Conservation (phyloP, 2,797 vertebrate species). For the Lepus townsendii region DNA sequence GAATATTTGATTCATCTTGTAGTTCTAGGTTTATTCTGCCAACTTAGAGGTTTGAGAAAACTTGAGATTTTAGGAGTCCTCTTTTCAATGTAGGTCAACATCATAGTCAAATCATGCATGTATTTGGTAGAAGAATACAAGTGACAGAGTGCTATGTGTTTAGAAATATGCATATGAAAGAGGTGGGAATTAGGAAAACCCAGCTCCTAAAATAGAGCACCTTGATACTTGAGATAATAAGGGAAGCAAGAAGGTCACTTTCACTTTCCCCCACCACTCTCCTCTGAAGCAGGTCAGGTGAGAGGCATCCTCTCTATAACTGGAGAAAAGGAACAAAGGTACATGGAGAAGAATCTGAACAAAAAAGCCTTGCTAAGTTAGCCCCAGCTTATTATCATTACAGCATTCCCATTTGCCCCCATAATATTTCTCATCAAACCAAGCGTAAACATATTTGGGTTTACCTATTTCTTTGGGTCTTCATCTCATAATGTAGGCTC, state of each 20-base stretch:
- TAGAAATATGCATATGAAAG: background rate
- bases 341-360: background rate
- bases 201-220: background rate
- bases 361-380: background rate
- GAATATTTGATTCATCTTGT: conserved; percentile 48
- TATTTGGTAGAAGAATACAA: background rate
- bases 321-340: background rate
- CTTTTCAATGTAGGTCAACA: background rate
- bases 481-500: background rate
- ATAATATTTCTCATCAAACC: background rate
- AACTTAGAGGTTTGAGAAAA: conserved; percentile 55
- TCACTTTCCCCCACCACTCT: background rate
- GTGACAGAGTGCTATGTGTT: background rate
- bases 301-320: background rate
- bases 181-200: no score
- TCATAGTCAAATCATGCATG: background rate
- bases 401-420: background rate
- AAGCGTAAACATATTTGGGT: background rate
- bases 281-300: background rate
- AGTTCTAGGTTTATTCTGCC: conserved; percentile 24
- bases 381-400: background rate
- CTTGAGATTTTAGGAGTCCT: conserved; percentile 7
- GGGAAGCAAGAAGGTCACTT: background rate
- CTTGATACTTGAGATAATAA: background rate
- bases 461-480: no score